phyloP scores from a whole-genome alignment of 2,113 vertebrate genomes.

The Macquaria australasica region DNA sequence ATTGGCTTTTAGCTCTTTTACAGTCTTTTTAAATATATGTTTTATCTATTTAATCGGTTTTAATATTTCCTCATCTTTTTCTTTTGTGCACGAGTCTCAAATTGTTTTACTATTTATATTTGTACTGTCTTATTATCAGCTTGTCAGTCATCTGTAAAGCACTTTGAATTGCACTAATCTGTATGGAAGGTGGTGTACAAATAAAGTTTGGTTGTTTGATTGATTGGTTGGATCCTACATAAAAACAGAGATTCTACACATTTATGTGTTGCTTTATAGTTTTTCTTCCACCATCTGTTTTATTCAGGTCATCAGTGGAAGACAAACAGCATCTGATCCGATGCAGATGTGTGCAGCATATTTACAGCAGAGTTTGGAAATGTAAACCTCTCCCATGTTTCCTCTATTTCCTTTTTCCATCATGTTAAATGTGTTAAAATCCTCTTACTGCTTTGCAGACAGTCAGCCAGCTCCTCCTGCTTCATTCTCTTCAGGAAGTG shows the following conservation, averaged over 20 bases:
- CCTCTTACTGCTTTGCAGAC: not conserved
- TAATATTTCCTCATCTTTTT: too few relatives aligned
- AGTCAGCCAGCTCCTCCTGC: not conserved
- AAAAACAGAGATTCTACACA: not conserved
- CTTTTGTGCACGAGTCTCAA: too few relatives aligned
- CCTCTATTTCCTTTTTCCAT: not conserved
- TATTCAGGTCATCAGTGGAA: not conserved
- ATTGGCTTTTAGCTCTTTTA: too few relatives aligned
- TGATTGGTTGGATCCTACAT: not conserved
- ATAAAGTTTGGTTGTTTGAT: too few relatives aligned
- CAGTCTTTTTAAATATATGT: too few relatives aligned
- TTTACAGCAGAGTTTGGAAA: not conserved
- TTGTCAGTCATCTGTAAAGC: too few relatives aligned
- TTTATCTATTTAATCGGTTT: too few relatives aligned
- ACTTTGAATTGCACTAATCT: too few relatives aligned
- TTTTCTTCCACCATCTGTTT: not conserved
- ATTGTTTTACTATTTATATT: too few relatives aligned
- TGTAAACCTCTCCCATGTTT: not conserved
- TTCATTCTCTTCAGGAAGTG: constrained; percentile 14
- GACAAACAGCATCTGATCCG: not conserved
- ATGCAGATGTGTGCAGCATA: not conserved
- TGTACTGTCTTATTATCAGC: too few relatives aligned
- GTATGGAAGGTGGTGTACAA: too few relatives aligned
- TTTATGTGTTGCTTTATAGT: not conserved
- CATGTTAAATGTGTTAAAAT: not conserved